A percentile compares a stretch with the other conserved stretches of the same genome.
phyloP scores from a whole-genome alignment of 2,797 vertebrate species.

The Aselliscus stoliczkanus region DNA sequence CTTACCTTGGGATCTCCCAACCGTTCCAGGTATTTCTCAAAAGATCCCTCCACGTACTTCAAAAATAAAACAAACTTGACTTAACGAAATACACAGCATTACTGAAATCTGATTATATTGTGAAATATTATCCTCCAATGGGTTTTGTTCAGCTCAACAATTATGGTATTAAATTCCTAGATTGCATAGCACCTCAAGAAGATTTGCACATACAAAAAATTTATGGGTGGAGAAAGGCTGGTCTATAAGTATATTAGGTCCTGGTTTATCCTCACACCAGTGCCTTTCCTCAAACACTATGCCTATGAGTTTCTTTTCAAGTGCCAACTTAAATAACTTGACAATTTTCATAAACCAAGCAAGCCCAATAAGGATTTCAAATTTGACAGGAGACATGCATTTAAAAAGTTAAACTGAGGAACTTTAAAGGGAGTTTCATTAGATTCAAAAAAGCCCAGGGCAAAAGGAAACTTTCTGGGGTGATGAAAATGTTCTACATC shows the following conservation, averaged over 20 bases:
- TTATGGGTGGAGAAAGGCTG: not conserved
- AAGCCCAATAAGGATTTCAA: slow-evolving; percentile 13
- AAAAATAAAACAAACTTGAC: slow-evolving; percentile 64
- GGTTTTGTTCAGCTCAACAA: slow-evolving; percentile 35
- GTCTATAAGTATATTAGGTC: not conserved
- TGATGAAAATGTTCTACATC: not conserved
- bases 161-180: slow-evolving; percentile 27
- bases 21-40: slow-evolving; percentile 95
- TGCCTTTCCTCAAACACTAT: slow-evolving; percentile 2
- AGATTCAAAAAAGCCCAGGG: slow-evolving; percentile 1
- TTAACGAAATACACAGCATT: slow-evolving; percentile 57
- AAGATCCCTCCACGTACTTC: slow-evolving; percentile 95
- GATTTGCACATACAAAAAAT: slow-evolving; percentile 16
- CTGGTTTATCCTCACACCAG: not conserved
- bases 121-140: slow-evolving; percentile 37
- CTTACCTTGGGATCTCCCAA: slow-evolving; percentile 94
- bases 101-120: slow-evolving; percentile 50
- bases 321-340: slow-evolving; percentile 16
- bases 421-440: slow-evolving; percentile 40
- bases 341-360: slow-evolving; percentile 13
- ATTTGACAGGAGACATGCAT: not conserved
- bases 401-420: slow-evolving; percentile 41
- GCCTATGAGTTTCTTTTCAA: slow-evolving; percentile 29
- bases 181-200: slow-evolving; percentile 34
- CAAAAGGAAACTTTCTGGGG: not conserved